phyloP scores from a whole-genome alignment of 2,113 vertebrate genomes.

The Otolemur garnettii region DNA sequence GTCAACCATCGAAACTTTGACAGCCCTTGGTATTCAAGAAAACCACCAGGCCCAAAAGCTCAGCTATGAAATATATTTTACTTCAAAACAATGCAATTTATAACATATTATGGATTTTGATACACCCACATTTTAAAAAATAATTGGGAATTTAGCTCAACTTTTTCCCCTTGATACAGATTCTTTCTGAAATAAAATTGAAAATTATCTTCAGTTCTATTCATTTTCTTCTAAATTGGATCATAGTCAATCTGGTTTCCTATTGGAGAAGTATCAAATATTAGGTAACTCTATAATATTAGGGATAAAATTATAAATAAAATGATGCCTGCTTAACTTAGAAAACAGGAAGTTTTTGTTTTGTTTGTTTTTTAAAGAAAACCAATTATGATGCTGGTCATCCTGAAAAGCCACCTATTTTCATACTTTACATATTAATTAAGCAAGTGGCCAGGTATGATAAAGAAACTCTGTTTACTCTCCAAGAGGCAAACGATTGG shows the following conservation, averaged over 20 bases:
- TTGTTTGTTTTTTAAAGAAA: slow-evolving; percentile 69
- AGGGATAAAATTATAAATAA: slow-evolving; percentile 59
- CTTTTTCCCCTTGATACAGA: background rate
- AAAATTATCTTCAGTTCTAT: slow-evolving; percentile 44
- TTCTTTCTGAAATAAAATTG: slow-evolving; percentile 13
- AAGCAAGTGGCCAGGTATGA: background rate
- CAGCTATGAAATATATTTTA: background rate
- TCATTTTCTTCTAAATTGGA: background rate
- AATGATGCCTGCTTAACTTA: slow-evolving; percentile 56
- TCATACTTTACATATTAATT: slow-evolving; percentile 61
- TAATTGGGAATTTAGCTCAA: background rate
- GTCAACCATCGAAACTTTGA: slow-evolving; percentile 27
- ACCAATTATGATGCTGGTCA: slow-evolving; percentile 65
- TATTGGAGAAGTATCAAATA: slow-evolving; percentile 36
- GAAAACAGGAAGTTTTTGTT: slow-evolving; percentile 55
- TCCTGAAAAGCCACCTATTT: background rate
- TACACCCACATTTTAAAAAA: background rate
- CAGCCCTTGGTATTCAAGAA: background rate
- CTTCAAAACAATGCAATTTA: background rate
- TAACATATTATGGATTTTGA: background rate
- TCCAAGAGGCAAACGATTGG: background rate
- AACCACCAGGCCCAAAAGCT: background rate
- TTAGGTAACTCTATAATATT: background rate
- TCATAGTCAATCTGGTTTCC: slow-evolving; percentile 14
- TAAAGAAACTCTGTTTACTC: slow-evolving; percentile 8